Conservation (phyloP, 2,797 vertebrate species). For the Eupleurogrammus muticus region DNA sequence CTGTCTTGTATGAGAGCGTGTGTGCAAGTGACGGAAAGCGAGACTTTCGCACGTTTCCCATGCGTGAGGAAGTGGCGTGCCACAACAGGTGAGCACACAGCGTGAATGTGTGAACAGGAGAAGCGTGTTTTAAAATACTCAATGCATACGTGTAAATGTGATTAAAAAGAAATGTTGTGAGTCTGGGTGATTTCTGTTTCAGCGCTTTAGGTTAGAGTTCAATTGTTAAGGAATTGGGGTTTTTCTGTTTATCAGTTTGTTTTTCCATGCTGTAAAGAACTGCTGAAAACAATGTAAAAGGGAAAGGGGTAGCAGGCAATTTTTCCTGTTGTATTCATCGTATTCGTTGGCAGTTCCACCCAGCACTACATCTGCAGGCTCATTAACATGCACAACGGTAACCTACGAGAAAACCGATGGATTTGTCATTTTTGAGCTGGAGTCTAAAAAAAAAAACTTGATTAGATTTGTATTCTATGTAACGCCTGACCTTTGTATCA, state of each 20-base stretch:
- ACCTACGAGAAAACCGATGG: neutral
- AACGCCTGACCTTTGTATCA: conserved; percentile 44
- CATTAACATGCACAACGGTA: conserved; percentile 14
- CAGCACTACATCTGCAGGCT: neutral
- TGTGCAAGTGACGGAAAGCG: conserved; percentile 8
- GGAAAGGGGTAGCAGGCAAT: conserved; percentile 10
- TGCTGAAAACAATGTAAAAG: conserved; percentile 6
- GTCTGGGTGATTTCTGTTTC: conserved; percentile 25
- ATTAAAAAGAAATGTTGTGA: conserved; percentile 10
- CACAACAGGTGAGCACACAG: conserved; percentile 19
- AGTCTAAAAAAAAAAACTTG: conserved; percentile 22
- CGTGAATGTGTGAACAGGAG: conserved; percentile 16
- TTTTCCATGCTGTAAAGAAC: conserved; percentile 16
- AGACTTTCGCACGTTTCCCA: conserved; percentile 8
- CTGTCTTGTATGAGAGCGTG: conserved; percentile 14
- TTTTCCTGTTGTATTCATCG: conserved; percentile 1
- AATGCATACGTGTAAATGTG: conserved; percentile 28
- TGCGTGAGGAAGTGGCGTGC: conserved; percentile 18
- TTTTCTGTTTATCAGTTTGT: conserved; percentile 40
- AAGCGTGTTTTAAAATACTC: conserved; percentile 28
- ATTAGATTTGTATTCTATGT: conserved; percentile 38
- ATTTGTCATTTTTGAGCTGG: conserved; percentile 21
- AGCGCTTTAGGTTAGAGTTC: conserved; percentile 26
- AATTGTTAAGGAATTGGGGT: conserved; percentile 21
- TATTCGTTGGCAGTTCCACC: neutral